A percentile compares a stretch with the other conserved stretches of the same genome.
Evolutionary conservation across 1,140 invertebrate species (phyloP).

Genomic region (Orchesella cincta): DNA sequence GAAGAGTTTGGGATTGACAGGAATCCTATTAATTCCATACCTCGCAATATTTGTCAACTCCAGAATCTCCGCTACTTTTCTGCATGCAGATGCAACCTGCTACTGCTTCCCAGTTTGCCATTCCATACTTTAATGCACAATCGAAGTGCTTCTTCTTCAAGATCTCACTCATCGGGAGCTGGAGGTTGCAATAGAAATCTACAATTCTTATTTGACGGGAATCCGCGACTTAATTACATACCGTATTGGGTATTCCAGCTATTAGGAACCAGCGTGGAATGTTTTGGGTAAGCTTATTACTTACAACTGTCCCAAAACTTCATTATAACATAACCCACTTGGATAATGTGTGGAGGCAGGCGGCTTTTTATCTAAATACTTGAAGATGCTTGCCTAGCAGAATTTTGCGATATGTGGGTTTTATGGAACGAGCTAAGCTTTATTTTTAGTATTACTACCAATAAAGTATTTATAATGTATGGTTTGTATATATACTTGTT

Average conservation of each 20-base stretch:
- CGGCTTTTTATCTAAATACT: too few species aligned
- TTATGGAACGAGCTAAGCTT: too few species aligned
- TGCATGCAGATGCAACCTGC: conserved; percentile 43
- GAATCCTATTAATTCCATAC: conserved; percentile 39
- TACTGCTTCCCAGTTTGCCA: conserved; percentile 40
- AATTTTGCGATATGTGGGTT: too few species aligned
- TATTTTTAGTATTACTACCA: too few species aligned
- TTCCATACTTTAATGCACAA: conserved; percentile 16
- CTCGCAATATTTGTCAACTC: conserved; percentile 33
- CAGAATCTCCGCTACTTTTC: conserved; percentile 39
- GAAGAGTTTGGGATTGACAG: conserved; percentile 41
- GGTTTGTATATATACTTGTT: too few species aligned
- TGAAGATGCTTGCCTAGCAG: too few species aligned
- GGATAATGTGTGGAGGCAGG: too few species aligned
- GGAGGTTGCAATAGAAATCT: neutral
- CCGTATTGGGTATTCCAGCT: conserved; percentile 44
- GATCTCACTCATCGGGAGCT: neutral
- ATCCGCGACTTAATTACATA: conserved; percentile 42
- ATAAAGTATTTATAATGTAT: too few species aligned
- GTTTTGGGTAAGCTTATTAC: conserved; percentile 36
- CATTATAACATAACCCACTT: too few species aligned
- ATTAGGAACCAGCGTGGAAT: conserved; percentile 32
- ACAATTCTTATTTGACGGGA: conserved; percentile 42
- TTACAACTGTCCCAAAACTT: too few species aligned
- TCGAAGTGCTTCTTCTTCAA: neutral